Conservation (phyloP, 2,888 invertebrate genomes). For the Idaea dimidiata region DNA sequence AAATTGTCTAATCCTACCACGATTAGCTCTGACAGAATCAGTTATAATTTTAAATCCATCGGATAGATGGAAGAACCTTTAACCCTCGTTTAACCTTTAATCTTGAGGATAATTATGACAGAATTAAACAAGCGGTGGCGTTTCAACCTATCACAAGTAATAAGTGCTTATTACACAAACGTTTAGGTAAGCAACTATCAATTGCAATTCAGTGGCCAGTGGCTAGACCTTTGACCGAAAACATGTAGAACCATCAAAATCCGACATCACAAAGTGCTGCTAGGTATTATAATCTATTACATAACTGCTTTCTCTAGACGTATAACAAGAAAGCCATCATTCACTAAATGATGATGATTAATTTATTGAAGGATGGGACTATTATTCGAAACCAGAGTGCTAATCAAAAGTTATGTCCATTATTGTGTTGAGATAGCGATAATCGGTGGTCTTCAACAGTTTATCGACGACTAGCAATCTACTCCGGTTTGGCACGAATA, state of each 20-base stretch:
- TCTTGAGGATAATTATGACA: background rate
- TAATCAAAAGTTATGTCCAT: background rate
- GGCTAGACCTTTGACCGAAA: background rate
- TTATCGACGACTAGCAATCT: too few species aligned
- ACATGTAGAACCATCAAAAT: background rate
- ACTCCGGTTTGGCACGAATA: too few species aligned
- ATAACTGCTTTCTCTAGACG: background rate
- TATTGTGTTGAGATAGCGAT: background rate
- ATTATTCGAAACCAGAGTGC: background rate
- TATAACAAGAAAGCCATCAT: background rate
- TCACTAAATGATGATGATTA: background rate
- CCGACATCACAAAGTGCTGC: background rate
- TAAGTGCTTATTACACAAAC: background rate
- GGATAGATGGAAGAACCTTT: background rate
- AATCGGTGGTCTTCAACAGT: too few species aligned
- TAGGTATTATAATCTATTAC: background rate
- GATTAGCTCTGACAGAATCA: background rate
- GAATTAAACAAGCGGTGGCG: background rate
- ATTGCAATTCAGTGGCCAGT: background rate
- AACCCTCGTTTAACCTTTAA: background rate
- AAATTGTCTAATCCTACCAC: background rate
- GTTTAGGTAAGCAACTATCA: background rate
- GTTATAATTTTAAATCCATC: background rate
- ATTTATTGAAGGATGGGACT: background rate
- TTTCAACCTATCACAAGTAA: background rate